Evolutionary conservation across 2,888 invertebrate genomes (phyloP), one percentile per base, ranked within the genome.

Genomic region (Phasia obesa): DNA sequence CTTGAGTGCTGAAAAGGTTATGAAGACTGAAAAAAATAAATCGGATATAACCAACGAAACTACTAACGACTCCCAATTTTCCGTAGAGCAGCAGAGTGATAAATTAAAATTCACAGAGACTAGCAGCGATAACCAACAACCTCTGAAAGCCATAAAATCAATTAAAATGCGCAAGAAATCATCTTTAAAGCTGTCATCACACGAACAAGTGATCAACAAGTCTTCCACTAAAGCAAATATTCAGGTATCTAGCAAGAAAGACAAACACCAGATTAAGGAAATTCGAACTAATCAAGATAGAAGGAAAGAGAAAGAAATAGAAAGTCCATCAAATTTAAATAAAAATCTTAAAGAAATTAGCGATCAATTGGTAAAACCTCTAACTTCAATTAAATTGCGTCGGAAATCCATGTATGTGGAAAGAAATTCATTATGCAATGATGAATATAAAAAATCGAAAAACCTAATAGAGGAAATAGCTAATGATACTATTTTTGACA

Each of bases 131-230:
- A 51, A 51, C 3, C 17, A 55, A 35, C 23, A 65, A 23, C 9
- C 17, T 2, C 2, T 35, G 3, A 15, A 64, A 38, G 9, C 9
- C 3, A 47, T 57, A 11, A 55, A 55, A 35, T 70, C 70, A 19
- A 38, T 71, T 13, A 67, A 67, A 79, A 67, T 79, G 51, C 44
- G 51, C 15, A 59, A 25, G 31, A 79, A 60, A 51, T 51, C 31
- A 21, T 2, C 15, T 35, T 35, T 35, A 35, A 35, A 35, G 5
- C 9, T 35, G 11, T 11, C 5, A 9, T 35, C 11, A 38, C 9
- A 9, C 4, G 19, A 73, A 17, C 27, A 53, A 9, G 2, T 17
- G 7, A 7, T 17, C 13, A 35, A 35, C 17, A 17, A 47, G 4
- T 17, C 49, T 17, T 17, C 31, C 17, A 31, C 11, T 6, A n/a